Percentiles rank a stretch among this genome's conserved stretches.
phyloP scores from a whole-genome alignment of 2,888 invertebrate species.

The Linhomoeus sp. region DNA sequence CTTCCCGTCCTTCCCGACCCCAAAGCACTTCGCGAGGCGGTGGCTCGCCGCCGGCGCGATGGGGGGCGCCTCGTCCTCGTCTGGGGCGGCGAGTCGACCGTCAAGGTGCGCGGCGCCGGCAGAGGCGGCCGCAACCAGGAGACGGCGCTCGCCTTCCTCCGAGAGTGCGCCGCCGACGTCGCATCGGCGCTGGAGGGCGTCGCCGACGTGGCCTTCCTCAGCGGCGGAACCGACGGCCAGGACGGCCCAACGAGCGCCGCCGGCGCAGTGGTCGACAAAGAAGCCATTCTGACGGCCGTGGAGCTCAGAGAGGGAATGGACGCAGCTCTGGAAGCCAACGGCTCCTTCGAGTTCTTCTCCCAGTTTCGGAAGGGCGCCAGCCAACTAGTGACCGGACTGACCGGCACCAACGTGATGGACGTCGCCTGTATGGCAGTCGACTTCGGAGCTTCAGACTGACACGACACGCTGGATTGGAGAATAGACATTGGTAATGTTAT shows the following conservation, averaged over 20 bases:
- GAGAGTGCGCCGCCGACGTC: too few relatives aligned
- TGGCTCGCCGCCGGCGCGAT: too few relatives aligned
- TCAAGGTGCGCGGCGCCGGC: conserved; percentile 44
- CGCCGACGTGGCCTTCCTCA: conserved; percentile 7
- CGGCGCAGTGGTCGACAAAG: conserved; percentile 43
- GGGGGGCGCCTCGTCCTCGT: too few relatives aligned
- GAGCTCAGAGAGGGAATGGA: conserved; percentile 4
- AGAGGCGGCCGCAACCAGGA: conserved; percentile 88
- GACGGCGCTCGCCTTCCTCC: conserved; percentile 56
- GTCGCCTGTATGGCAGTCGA: conserved; percentile 34
- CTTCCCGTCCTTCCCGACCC: too few relatives aligned
- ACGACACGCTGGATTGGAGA: too few relatives aligned
- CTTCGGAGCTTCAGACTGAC: background rate
- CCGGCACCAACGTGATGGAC: conserved; percentile 98
- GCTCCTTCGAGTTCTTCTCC: conserved; percentile 59
- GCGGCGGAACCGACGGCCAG: conserved; percentile 71
- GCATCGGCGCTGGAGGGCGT: too few relatives aligned
- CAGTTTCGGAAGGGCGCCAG: conserved; percentile 43
- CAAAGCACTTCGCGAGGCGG: too few relatives aligned
- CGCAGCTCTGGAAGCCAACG: conserved; percentile 47
- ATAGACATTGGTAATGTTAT: too few relatives aligned
- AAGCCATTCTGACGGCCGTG: conserved; percentile 1
- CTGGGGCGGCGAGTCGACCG: conserved; percentile 73
- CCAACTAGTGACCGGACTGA: conserved; percentile 64
- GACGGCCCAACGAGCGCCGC: conserved; percentile 91